Evolutionary conservation across 2,113 vertebrate species (phyloP), one percentile per base, ranked within the genome.

Genomic region (Meleagris gallopavo): DNA sequence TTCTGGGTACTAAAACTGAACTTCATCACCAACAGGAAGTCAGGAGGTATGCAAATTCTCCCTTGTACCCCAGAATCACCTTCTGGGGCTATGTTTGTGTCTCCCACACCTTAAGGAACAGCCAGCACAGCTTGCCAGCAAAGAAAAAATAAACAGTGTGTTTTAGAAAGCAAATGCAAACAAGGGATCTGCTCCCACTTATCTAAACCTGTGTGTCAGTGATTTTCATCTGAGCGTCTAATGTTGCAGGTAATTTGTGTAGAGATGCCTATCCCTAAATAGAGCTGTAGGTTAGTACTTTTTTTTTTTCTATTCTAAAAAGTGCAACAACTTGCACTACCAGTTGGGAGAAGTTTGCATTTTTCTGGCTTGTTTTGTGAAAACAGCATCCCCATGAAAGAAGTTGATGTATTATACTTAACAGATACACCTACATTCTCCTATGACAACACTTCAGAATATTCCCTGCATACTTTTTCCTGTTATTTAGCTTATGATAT

Each of bases 311-410:
- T 15, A 21, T 71, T 86, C 70, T 83, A 50, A 58, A 74, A 60
- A 80, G 58, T 80, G 64, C 58, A 88, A 62, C 40, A 83, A 24
- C 30, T 30, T 78, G 58, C 8, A 21, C 72, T 81, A 71, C 45
- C 55, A 58, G 50, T 65, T 1, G 1, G 30, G 45, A 73, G 41
- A 70, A 75, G 61, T 74, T 80, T 75, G 22, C 22, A 22, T 84
- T 86, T 87, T 65, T 89, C 69, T 78, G 55, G 32, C 87, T 94
- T 88, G 46, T 74, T 92, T 84, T 61, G 34, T 64, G 15, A 75
- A 84, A 88, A 46, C 38, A 82, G 38, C 22, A 76, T 55, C 52
- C 11, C 3, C 30, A 2, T 54, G 48, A 67, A 76, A 90, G 57
- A 43, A 86, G 13, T 14, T 5, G 41, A 50, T 72, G 32, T 30